These are phyloP conservation scores for Leucozona laternaria DNA, from an alignment of 2,888 invertebrate species.

Conservation along the genomic window DNA sequence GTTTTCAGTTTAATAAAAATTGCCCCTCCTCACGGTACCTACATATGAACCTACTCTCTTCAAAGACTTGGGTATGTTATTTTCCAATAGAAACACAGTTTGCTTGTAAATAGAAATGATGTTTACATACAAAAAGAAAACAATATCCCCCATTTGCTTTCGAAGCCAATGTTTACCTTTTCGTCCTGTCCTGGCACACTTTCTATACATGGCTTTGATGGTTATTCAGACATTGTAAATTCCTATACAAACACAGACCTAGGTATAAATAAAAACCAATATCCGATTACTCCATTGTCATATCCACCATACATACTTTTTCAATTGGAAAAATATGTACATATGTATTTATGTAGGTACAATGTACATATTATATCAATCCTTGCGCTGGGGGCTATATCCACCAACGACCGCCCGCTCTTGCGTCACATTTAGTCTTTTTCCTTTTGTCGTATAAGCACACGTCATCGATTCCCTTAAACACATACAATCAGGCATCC, in stretches of 20 bases:
- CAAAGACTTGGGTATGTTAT: no score
- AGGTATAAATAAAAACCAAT: background rate
- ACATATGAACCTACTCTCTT: no score
- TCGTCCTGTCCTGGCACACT: background rate
- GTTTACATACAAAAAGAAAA: conserved; percentile 63
- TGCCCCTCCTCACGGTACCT: no score
- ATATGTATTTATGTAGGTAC: no score
- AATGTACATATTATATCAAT: conserved; percentile 48
- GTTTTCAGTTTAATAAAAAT: no score
- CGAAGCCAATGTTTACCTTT: background rate
- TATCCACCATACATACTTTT: conserved; percentile 63
- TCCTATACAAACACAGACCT: background rate
- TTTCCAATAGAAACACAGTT: no score
- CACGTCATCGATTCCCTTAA: conserved; percentile 16
- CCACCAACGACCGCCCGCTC: background rate
- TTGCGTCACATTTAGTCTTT: background rate
- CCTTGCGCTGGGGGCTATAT: conserved; percentile 27
- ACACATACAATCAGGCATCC: conserved; percentile 2
- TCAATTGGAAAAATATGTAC: conserved; percentile 46
- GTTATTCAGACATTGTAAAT: conserved; percentile 14
- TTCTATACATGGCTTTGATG: conserved; percentile 11
- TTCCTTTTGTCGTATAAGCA: conserved; percentile 8
- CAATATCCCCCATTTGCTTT: conserved; percentile 55
- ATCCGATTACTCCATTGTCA: conserved; percentile 57
- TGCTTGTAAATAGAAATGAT: conserved; percentile 19